Conservation (phyloP, 2,888 invertebrate species). For the Calliphora vomitoria region DNA sequence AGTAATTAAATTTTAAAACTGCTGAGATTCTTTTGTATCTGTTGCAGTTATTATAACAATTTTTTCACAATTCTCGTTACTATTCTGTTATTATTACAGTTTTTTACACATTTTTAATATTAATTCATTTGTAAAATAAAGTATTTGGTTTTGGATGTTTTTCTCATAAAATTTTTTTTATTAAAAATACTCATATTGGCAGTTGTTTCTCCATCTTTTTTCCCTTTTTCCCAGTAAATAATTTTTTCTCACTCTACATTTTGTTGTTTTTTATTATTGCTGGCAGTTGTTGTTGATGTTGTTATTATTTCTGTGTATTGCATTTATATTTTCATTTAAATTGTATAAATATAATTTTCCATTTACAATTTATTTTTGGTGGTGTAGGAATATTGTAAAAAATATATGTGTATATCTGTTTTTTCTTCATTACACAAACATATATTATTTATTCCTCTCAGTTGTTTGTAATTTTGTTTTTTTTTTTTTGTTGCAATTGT, state of each 20-base stretch:
- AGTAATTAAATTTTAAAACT: no score
- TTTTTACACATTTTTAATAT: conserved; percentile 29
- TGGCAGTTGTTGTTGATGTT: neutral
- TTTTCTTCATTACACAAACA: conserved; percentile 25
- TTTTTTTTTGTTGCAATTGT: conserved; percentile 2
- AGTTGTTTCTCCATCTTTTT: neutral
- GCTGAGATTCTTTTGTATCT: no score
- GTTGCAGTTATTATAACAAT: neutral
- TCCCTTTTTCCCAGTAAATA: neutral
- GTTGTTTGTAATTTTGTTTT: neutral
- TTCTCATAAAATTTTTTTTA: neutral
- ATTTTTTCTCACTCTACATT: neutral
- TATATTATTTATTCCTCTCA: conserved; percentile 47
- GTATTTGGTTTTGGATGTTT: conserved; percentile 1
- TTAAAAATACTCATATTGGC: neutral
- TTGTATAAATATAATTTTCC: conserved; percentile 27
- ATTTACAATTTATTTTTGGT: neutral
- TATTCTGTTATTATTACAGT: neutral
- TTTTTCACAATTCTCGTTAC: neutral
- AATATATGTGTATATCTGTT: neutral
- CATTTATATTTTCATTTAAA: conserved; percentile 27
- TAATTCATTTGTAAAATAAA: conserved; percentile 36
- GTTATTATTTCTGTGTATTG: neutral
- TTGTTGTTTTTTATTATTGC: conserved; percentile 2
- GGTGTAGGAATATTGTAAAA: neutral